Percentiles rank a stretch among this genome's conserved stretches.
phyloP scores from a whole-genome alignment of 1,140 invertebrate species.

The Belonocnema kinseyi region DNA sequence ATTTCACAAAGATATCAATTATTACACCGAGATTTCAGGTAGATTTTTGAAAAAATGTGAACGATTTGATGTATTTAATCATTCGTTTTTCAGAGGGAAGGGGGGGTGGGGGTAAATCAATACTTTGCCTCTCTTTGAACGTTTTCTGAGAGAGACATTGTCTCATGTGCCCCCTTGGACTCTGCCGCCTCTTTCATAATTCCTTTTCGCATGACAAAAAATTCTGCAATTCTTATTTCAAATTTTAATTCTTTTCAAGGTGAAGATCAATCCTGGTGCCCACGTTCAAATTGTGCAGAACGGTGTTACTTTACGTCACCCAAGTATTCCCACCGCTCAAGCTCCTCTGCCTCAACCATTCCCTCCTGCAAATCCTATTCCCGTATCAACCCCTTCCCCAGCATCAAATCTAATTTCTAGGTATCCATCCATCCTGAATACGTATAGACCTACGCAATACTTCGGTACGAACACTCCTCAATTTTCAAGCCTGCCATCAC shows the following conservation, averaged over 20 bases:
- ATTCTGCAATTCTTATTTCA: not conserved
- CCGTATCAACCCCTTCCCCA: slow-evolving; percentile 41
- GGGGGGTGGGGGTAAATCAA: no score
- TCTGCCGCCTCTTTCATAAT: not conserved
- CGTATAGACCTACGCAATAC: slow-evolving; percentile 44
- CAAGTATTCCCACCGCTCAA: slow-evolving; percentile 51
- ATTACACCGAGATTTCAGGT: no score
- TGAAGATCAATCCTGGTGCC: slow-evolving; percentile 70
- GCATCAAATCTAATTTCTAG: slow-evolving; percentile 18
- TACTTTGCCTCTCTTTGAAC: no score
- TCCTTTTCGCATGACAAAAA: not conserved
- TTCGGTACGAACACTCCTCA: slow-evolving; percentile 49
- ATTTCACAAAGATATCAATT: no score
- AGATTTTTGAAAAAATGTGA: no score
- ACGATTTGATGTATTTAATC: no score
- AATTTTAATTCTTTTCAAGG: slow-evolving; percentile 50
- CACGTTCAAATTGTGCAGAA: slow-evolving; percentile 65
- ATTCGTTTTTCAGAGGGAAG: no score
- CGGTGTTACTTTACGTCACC: slow-evolving; percentile 69
- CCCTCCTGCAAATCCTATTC: slow-evolving; percentile 61
- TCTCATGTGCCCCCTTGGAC: no score
- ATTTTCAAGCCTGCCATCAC: slow-evolving; percentile 42
- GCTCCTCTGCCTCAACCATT: slow-evolving; percentile 57
- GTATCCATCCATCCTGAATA: not conserved
- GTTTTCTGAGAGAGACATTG: no score